Evolutionary conservation across 1,140 invertebrate species (phyloP).

Genomic region (Stegodyphus dumicola): DNA sequence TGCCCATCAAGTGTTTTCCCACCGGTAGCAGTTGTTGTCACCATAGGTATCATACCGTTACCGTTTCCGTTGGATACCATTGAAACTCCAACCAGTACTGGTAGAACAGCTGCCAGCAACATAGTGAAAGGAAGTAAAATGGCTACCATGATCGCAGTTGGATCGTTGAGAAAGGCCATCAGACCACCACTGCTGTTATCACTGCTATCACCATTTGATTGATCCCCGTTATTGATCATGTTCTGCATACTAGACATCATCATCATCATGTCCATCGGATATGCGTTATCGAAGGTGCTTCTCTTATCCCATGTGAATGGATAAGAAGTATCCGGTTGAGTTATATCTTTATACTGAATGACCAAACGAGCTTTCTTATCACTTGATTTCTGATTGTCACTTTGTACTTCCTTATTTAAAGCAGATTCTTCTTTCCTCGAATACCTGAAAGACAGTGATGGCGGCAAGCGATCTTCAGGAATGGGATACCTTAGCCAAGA

Average conservation of each 20-base stretch:
- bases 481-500: neutral
- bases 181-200: neutral
- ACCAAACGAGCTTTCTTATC: neutral
- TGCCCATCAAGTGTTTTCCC: neutral
- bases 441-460: neutral
- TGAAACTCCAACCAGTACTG: conserved; percentile 1
- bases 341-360: neutral
- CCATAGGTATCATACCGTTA: neutral
- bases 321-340: neutral
- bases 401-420: no score
- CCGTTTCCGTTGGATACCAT: neutral
- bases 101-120: conserved; percentile 19
- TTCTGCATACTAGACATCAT: neutral
- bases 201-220: neutral
- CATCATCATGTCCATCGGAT: neutral
- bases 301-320: neutral
- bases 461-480: neutral
- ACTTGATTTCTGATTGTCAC: no score
- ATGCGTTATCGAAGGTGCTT: neutral
- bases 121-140: conserved; percentile 28
- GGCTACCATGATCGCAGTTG: conserved; percentile 3
- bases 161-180: conserved; percentile 1
- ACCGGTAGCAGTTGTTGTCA: conserved; percentile 11
- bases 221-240: neutral
- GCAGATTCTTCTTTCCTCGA: neutral